Evolutionary conservation across 92 coral and sea anemone species (phyloP), one percentile per base, ranked within the genome.

Genomic region (Anthopleura xanthogrammica): DNA sequence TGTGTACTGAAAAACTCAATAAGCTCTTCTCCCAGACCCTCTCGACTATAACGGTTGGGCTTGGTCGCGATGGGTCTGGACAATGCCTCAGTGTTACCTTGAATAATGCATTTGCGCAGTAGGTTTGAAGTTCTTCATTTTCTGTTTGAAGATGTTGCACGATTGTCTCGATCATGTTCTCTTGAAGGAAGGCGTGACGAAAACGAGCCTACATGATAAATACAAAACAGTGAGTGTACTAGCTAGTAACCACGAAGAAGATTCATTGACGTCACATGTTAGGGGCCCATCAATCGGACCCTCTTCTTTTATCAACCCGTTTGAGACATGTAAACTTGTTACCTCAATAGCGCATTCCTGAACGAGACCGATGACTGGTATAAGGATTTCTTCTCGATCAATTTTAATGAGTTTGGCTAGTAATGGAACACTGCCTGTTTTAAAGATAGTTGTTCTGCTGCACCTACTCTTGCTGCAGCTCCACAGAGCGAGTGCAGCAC

Each of bases 321-420:
- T 29, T 3, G 50, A 46, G 50, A 46, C 50, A 46, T 46, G 36
- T 29, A 29, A 29, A 9, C 50, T 5, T 46, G 50, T 76, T 41
- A 95, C 98, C 95, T 93, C 98, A 7, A 92, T 88, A 16, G 98
- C 97, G 76, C 98, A 95, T 78, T 95, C 98, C 83, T 95, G 98
- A 55, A 91, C 93, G 9, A 95, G 87, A 20, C 98, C 98, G 7
- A 92, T 90, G 19, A 95, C 86, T 2, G 98, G 98, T 52, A 95
- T 86, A 52, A 95, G 91, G 12, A 95, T 80, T 68, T 95, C 97
- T 36, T 95, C 96, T 80, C 90, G 83, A 79, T 90, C 93, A 62
- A 88, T 65, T 29, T 76, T 70, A 76, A 92, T 81, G 39, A 95
- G 94, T 60, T 83, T 92, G 19, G 98, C 98, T 55, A 95, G 88